Base-by-base conservation (phyloP, 1,140 invertebrate species). In the Charaxes varanes region DNA sequence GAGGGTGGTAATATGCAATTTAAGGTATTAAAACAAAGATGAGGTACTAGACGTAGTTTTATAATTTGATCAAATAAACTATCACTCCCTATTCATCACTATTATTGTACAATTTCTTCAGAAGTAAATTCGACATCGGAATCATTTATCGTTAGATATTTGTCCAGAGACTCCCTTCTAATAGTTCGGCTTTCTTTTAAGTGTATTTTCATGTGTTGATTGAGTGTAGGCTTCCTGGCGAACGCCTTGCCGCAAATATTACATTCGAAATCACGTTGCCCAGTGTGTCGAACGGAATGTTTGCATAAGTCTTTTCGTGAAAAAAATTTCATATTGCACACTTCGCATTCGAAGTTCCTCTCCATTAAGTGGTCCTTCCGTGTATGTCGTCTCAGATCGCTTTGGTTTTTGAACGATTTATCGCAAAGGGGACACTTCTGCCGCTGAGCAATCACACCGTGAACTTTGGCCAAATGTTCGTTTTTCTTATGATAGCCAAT, bases 211-310 rank as follows among this genome's bases (percentile, higher is more conserved):
- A 80, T 53, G 33, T 87, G 86, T 13, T 82, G 71, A 3, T 73
- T 74, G 10, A 87, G 64, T 6, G 83, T 71, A 6, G 68, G 79
- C 41, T 81, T 79, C 10, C 80, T 62, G 0, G 70, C 88, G 60
- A 84, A 90, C 54, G 55, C 71, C 36, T 88, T 87, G 4, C 85
- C 84, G 62, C 92, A 94, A 8, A 87, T 71, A 0, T 85, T 81
- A 56, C 85, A 86, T 43, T 89, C 86, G 58, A 92, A 90, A 2
- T 91, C 90, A 30, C 89, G 89, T 47, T 90, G 87, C 0, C 91
- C 90, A 0, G 89, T 90, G 44, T 88, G 87, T 8, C 55, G 65
- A 7, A 74, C 30, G 52, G 83, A 60, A 44, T 86, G 84, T 6
- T 37, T 42, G 0, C 27, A 36, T n/a, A 62, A 30, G 6, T 37